phyloP scores from a whole-genome alignment of 2,888 invertebrate species.

The Smittia sp. region DNA sequence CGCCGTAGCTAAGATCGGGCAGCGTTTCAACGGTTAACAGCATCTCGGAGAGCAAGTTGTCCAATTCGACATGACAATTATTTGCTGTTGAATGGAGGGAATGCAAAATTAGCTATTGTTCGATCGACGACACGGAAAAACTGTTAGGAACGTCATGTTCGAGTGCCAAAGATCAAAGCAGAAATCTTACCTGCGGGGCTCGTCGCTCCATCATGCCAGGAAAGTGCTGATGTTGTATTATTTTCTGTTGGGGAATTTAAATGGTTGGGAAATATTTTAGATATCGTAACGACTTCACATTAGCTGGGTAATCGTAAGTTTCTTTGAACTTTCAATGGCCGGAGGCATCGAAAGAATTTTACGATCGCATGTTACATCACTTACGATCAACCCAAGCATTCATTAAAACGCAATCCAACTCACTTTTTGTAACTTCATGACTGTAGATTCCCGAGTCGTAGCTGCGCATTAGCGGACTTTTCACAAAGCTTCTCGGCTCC shows the following conservation, averaged over 20 bases:
- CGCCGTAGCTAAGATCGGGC: slow-evolving; percentile 55
- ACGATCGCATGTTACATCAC: too few relatives aligned
- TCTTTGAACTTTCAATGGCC: too few relatives aligned
- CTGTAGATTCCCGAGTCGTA: slow-evolving; percentile 40
- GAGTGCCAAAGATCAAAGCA: background rate
- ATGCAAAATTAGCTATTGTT: background rate
- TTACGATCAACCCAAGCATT: too few relatives aligned
- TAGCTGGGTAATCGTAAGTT: too few relatives aligned
- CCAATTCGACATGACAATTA: slow-evolving; percentile 67
- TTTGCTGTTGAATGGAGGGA: slow-evolving; percentile 22
- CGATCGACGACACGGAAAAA: background rate
- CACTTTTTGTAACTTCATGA: slow-evolving; percentile 37
- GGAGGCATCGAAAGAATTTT: too few relatives aligned
- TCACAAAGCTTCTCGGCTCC: slow-evolving; percentile 13
- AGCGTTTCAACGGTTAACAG: slow-evolving; percentile 83
- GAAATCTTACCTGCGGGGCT: slow-evolving; percentile 32
- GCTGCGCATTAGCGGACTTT: slow-evolving; percentile 32
- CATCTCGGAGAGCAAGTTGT: slow-evolving; percentile 82
- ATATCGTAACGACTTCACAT: too few relatives aligned
- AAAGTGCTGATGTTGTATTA: slow-evolving; percentile 30
- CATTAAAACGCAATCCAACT: too few relatives aligned
- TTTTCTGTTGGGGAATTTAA: slow-evolving; percentile 23
- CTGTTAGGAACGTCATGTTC: too few relatives aligned
- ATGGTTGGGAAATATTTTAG: background rate
- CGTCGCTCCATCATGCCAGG: slow-evolving; percentile 32